phyloP scores from a whole-genome alignment of 2,113 vertebrate species.

The Cottus gobio region DNA sequence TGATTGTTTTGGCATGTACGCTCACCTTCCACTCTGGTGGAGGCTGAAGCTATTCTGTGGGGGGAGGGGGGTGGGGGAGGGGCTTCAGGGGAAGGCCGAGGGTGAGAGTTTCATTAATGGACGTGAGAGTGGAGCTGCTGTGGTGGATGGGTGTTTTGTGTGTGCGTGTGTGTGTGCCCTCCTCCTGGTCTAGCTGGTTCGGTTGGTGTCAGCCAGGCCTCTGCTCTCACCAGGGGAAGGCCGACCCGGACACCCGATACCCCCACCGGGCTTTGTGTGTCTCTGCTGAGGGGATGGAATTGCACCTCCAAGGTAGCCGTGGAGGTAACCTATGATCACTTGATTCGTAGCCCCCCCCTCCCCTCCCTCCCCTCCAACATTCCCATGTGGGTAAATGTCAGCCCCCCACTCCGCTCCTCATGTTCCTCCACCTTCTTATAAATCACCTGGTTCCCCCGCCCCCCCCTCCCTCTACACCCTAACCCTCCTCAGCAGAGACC shows the following conservation, averaged over 20 bases:
- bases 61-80: not conserved
- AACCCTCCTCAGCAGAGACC: constrained; percentile 48
- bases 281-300: constrained; percentile 70
- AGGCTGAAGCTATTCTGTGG: not conserved
- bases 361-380: constrained; percentile 23
- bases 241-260: constrained; percentile 67
- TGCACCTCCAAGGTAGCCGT: constrained; percentile 79
- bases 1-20: constrained; percentile 45
- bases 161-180: constrained; percentile 9
- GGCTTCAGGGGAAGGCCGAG: not conserved
- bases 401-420: constrained; percentile 38
- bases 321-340: constrained; percentile 71
- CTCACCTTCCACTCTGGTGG: constrained; percentile 26
- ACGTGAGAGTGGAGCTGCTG: constrained; percentile 39
- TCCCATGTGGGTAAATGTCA: constrained; percentile 70
- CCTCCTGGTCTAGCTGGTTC: constrained; percentile 60
- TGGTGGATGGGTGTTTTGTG: constrained; percentile 1
- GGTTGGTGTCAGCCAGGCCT: constrained; percentile 61
- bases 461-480: too few species aligned
- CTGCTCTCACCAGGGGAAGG: constrained; percentile 55
- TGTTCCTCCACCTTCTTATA: constrained; percentile 65
- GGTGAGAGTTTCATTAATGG: constrained; percentile 36
- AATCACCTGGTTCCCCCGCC: constrained; percentile 66
- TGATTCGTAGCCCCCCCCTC: constrained; percentile 25
- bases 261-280: constrained; percentile 69